Evolutionary conservation across 2,113 vertebrate species (phyloP).

Genomic region (Solea senegalensis): DNA sequence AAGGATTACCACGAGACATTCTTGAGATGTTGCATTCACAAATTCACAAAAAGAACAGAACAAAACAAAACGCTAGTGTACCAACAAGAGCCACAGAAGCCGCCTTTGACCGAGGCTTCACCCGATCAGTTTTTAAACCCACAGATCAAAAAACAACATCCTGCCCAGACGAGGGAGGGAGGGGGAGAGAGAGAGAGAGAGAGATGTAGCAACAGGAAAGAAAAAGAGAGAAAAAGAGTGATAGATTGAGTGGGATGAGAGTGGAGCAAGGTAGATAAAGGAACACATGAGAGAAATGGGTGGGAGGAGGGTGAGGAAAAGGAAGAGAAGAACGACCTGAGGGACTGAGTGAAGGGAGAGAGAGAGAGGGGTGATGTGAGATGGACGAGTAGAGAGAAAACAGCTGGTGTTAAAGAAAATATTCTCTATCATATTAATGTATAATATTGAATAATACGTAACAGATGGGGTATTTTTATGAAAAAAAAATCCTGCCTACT

Average conservation of each 20-base stretch:
- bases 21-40: too few species aligned
- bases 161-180: constrained; percentile 29
- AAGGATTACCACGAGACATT: too few species aligned
- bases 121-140: too few species aligned
- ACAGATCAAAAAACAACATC: background rate
- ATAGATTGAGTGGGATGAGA: constrained; percentile 25
- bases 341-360: constrained; percentile 8
- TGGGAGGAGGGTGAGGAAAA: constrained; percentile 40
- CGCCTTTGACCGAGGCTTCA: too few species aligned
- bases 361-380: background rate
- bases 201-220: constrained; percentile 5
- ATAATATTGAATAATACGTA: too few species aligned
- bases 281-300: constrained; percentile 15
- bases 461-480: too few species aligned
- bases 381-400: background rate
- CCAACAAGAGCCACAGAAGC: too few species aligned
- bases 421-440: too few species aligned
- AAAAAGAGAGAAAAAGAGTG: constrained; percentile 6
- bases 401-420: background rate
- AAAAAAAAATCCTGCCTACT: too few species aligned
- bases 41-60: too few species aligned
- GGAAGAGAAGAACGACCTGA: constrained; percentile 13
- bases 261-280: background rate
- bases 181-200: background rate
- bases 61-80: too few species aligned